Evolutionary conservation across 2,113 vertebrate genomes (phyloP).

Genomic region (Forbesichthys papilliferus): DNA sequence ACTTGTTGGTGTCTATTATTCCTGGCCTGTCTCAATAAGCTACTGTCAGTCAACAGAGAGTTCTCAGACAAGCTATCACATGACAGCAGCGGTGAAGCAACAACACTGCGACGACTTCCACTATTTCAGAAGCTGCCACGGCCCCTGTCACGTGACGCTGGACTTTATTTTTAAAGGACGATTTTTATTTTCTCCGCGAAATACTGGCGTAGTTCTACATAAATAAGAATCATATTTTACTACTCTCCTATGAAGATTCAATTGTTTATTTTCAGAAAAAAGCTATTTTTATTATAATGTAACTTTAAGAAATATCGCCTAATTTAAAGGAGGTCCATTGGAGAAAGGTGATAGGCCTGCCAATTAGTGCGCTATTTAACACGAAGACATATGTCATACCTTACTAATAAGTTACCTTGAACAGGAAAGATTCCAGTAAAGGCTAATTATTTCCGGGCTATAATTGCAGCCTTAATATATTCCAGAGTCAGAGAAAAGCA

Average conservation of each 20-base stretch:
- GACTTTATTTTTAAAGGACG: not conserved
- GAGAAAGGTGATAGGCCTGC: no score
- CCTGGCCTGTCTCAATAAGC: conserved; percentile 31
- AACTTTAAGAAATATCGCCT: no score
- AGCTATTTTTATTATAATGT: no score
- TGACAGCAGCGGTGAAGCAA: conserved; percentile 58
- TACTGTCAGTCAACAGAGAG: conserved; percentile 47
- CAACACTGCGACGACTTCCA: conserved; percentile 61
- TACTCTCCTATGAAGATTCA: no score
- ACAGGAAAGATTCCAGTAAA: not conserved
- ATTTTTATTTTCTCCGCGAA: not conserved
- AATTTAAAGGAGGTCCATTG: no score
- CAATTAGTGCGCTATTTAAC: no score
- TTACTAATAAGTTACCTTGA: not conserved
- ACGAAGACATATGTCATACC: no score
- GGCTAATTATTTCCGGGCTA: not conserved
- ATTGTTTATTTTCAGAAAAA: no score
- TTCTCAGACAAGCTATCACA: conserved; percentile 62
- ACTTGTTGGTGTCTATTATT: not conserved
- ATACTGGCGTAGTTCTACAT: no score
- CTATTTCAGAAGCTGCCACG: not conserved
- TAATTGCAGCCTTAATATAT: conserved; percentile 14
- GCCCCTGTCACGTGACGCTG: conserved; percentile 46
- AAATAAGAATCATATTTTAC: no score
- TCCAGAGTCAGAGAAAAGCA: no score